A percentile compares a stretch with the other conserved stretches of the same genome.
phyloP scores from a whole-genome alignment of 1,140 invertebrate species.

The Oreohelix idahoensis region DNA sequence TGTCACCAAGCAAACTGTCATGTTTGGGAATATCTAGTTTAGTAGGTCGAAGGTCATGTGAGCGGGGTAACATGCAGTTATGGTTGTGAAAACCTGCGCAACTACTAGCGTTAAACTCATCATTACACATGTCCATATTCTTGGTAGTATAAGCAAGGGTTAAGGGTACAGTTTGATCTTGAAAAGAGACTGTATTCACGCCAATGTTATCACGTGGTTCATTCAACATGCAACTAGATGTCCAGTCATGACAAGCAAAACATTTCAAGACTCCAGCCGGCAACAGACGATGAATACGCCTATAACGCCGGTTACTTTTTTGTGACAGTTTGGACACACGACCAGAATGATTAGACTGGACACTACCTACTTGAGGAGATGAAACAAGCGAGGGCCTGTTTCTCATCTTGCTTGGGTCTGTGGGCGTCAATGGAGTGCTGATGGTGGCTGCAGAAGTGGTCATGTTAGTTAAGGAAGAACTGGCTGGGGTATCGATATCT shows the following conservation, averaged over 20 bases:
- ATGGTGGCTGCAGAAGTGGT: neutral
- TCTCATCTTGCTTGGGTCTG: neutral
- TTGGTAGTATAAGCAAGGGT: neutral
- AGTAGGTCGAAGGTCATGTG: neutral
- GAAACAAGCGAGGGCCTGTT: neutral
- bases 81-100: constrained; percentile 15
- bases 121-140: neutral
- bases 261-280: neutral
- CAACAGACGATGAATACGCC: neutral
- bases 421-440: neutral
- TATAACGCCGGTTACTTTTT: constrained; percentile 1
- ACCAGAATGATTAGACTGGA: neutral
- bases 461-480: neutral
- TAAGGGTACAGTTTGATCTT: constrained; percentile 7
- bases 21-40: constrained; percentile 1
- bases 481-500: neutral
- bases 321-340: neutral
- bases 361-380: neutral
- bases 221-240: neutral
- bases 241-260: neutral
- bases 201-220: neutral
- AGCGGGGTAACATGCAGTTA: constrained; percentile 28
- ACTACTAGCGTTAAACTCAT: neutral
- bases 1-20: neutral
- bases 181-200: neutral